Conservation (phyloP, 2,888 invertebrate species). For the Dicranocentrus wangi region DNA sequence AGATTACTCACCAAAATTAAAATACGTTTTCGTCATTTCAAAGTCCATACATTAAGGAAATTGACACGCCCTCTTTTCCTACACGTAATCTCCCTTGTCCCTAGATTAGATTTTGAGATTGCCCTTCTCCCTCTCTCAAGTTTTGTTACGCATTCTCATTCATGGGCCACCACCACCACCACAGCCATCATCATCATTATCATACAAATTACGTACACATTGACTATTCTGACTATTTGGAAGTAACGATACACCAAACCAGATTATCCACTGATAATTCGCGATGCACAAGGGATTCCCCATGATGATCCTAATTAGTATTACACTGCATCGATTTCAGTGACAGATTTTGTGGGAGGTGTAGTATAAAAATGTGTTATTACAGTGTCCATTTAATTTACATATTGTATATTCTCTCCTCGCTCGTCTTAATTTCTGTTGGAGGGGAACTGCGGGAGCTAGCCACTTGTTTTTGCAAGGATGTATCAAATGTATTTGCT, state of each 20-base stretch:
- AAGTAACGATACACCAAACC: no score
- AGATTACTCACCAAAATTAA: no score
- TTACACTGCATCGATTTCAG: conserved; percentile 8
- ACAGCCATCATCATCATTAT: conserved; percentile 41
- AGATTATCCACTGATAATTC: no score
- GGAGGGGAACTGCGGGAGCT: no score
- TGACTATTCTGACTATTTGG: no score
- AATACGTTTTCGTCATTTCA: no score
- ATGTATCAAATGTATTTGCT: neutral
- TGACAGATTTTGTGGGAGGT: conserved; percentile 50
- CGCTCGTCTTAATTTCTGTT: no score
- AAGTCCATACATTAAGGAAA: conserved; percentile 27
- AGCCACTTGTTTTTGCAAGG: no score
- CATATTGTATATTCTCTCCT: no score
- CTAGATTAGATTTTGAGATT: neutral
- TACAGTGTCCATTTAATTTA: no score
- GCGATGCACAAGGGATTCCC: no score
- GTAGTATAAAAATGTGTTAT: neutral
- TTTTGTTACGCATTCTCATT: conserved; percentile 13
- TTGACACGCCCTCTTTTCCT: conserved; percentile 34
- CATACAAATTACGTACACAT: conserved; percentile 32
- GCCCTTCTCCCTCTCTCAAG: neutral
- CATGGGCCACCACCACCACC: conserved; percentile 19
- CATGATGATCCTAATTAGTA: neutral
- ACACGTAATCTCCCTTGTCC: neutral